Base-by-base conservation (phyloP, 2,797 vertebrate species). In the Etheostoma perlongum region DNA sequence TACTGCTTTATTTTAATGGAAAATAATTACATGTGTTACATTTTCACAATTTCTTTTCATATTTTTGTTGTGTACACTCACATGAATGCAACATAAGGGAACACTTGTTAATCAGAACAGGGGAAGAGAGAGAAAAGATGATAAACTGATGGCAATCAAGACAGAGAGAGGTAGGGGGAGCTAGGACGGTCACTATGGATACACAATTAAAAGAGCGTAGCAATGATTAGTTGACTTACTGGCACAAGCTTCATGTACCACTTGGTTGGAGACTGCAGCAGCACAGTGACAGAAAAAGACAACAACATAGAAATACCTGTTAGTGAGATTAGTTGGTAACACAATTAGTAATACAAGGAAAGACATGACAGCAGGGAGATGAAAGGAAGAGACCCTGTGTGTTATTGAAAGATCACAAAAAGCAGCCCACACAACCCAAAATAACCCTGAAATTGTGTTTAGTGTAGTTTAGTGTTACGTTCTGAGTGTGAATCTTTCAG, bases 221-320 rank as follows among this genome's bases (percentile, higher is more conserved):
- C 61, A 30, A 67, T 80, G 90, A 89, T 90, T 86, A 77, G 90
- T 90, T 91, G 92, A 99, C 98, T 99, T 98, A 99, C 98, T 96
- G 98, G 98, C 93, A 99, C 98, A 96, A 99, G 97, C 96, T 99
- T 99, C 98, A 98, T 99, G 95, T 99, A 99, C 98, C 98, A 99
- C 96, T 99, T 99, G 96, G 98, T 98, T 93, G 98, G 97, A 95
- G 97, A 99, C 98, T 99, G 97, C 95, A 94, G 94, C 94, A 93
- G 94, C 83, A 82, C 69, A 88, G 76, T 72, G 70, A 76, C 80
- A 86, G 93, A 93, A 93, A 54, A 91, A 85, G 84, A 87, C 65
- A 84, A 87, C 75, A 86, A 93, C 82, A 95, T 91, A 94, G 81
- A 88, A 67, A 91, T 58, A 86, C 61, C 70, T 57, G 85, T 94